Evolutionary conservation across 2,888 invertebrate genomes (phyloP), one percentile per base, ranked within the genome.

Genomic region (Xestia sexstrigata): DNA sequence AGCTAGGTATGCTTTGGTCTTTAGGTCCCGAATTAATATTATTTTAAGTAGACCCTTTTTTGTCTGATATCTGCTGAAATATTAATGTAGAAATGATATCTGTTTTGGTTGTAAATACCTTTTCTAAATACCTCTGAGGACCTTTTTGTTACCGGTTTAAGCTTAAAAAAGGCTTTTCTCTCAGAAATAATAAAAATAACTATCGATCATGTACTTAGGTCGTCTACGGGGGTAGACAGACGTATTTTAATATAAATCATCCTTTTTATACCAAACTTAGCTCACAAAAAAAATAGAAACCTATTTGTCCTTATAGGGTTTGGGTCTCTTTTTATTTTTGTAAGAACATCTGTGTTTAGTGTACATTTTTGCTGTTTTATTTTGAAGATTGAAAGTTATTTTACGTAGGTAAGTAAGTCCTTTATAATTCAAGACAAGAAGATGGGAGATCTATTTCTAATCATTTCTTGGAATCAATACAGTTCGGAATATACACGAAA

Each of bases 41-140:
- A 30, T 47, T 45, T 30, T 45, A 35, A 35, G 30, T 8, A n/a
- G 23, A 73, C 45, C 79, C 35, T 55, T 74, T 62, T 60, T 78
- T 26, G 15, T 39, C 39, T 79, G 9, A n/a, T 26, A 7, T 74
- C 23, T 74, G n/a, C 23, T 81, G 23, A 75, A 55, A 65, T 75
- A 66, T 49, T 58, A 63, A 17, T 65, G 17, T 6, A 55, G 63
- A 55, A 42, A 42, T 65, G 15, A 35, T 49, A 20, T 66, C 1
- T 35, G 23, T 74, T 55, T 66, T 74, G 23, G 13, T 52, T 52
- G n/a, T 60, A 66, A 47, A 3, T 13, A 20, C n/a, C 2, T 65
- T 58, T 79, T 71, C 20, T 63, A 0, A 17, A 20, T 23, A 62
- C 9, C 26, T 35, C 45, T n/a, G 23, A 60, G 15, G 30, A 23